Percentiles rank a stretch among this genome's conserved stretches.
These are phyloP conservation scores for Patella ulyssiponensis DNA, from an alignment of 2,888 invertebrate genomes.

Conservation along the genomic window DNA sequence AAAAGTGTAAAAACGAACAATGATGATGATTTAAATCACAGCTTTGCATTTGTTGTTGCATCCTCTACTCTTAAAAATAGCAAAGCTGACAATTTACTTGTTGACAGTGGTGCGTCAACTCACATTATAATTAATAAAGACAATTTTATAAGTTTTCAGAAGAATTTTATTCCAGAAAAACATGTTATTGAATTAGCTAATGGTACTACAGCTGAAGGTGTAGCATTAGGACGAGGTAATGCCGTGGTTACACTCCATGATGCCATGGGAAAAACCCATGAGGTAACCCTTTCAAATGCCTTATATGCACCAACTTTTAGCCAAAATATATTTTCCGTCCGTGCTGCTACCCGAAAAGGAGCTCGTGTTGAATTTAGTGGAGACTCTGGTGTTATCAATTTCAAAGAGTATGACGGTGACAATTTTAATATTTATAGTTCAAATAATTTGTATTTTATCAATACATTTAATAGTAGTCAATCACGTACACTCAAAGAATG, in stretches of 20 bases:
- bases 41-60: neutral
- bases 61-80: neutral
- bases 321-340: slow-evolving; percentile 38
- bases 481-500: slow-evolving; percentile 19
- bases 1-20: neutral
- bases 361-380: slow-evolving; percentile 25
- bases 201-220: slow-evolving; percentile 25
- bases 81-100: slow-evolving; percentile 22
- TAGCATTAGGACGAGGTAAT: slow-evolving; percentile 23
- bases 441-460: slow-evolving; percentile 2
- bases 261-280: slow-evolving; percentile 8
- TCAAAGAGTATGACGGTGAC: neutral
- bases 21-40: neutral
- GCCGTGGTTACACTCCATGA: too few species aligned
- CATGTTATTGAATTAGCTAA: slow-evolving; percentile 35
- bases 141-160: slow-evolving; percentile 35
- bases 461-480: neutral
- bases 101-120: slow-evolving; percentile 44
- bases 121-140: slow-evolving; percentile 41
- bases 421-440: neutral
- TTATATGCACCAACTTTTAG: slow-evolving; percentile 32
- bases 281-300: slow-evolving; percentile 19
- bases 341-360: slow-evolving; percentile 34
- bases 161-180: slow-evolving; percentile 33
- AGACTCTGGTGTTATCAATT: neutral